Base-by-base conservation (phyloP, 2,113 vertebrate genomes). In the Tachuris rubrigastra region DNA sequence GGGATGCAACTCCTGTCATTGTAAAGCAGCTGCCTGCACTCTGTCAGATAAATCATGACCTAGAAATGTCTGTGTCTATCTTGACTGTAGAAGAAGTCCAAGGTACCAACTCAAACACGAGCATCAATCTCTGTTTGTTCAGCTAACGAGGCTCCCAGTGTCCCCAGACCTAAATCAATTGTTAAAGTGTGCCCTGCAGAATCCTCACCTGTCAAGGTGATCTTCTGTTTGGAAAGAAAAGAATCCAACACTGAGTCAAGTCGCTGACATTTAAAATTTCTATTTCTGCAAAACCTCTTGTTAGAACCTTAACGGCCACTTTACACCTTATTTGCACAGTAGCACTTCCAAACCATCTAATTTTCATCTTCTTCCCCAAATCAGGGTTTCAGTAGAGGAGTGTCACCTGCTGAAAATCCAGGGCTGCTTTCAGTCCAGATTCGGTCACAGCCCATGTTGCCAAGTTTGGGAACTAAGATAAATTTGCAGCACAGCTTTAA, bases 81-180 rank as follows among this genome's bases (percentile, higher is more conserved):
- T 81, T 90, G 59, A 30, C 30, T 89, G 73, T 41, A 84, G 63
- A 77, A 78, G 24, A 74, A 91, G 77, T 74, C 89, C 10, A 5
- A 84, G 77, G 44, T 24, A n/a, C 55, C 53, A 81, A 37, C 68
- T 95, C 55, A 84, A 74, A 87, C 31, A 24, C 37, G 46, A 68
- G 69, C 65, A 89, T 78, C 80, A 47, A 31, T 90, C 83, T 92
- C 82, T 76, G 33, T 81, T 93, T 95, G 53, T 62, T 89, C 73
- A 77, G 60, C 46, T 81, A 86, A 86, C 58, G 44, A 91, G 52
- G 65, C 44, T 84, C 47, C 55, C 44, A 6, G 37, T 71, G 28
- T 77, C 76, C 81, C 73, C 62, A 86, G 89, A 74, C 65, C 60
- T 93, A 55, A 84, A 81, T 87, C 67, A 71, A 11, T 73, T 72